Evolutionary conservation across 2,888 invertebrate species (phyloP).

Genomic region (Rhingia rostrata): DNA sequence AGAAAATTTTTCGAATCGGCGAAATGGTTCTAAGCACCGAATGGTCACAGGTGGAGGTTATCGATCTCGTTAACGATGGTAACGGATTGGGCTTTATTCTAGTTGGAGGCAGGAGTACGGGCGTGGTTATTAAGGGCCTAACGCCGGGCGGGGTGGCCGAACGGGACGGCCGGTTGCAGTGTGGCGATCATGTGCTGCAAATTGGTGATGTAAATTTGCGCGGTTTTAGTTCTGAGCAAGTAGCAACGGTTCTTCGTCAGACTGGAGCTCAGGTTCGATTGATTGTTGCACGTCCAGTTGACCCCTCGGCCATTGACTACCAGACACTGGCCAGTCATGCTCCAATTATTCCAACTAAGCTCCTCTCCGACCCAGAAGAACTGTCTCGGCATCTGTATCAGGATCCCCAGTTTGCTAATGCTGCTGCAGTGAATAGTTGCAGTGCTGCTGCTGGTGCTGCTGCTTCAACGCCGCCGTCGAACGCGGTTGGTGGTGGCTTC

Average conservation of each 20-base stretch:
- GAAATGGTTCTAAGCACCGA: constrained; percentile 96
- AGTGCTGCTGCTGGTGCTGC: constrained; percentile 55
- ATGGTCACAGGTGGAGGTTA: constrained; percentile 99
- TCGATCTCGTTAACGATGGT: constrained; percentile 98
- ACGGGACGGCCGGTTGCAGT: constrained; percentile 95
- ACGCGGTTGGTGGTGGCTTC: constrained; percentile 59
- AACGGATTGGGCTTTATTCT: constrained; percentile 99
- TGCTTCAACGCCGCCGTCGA: constrained; percentile 38
- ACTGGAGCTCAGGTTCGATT: constrained; percentile 88
- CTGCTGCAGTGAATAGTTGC: constrained; percentile 81
- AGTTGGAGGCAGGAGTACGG: constrained; percentile 98
- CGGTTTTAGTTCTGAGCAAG: constrained; percentile 98
- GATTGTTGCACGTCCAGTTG: constrained; percentile 96
- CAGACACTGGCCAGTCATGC: constrained; percentile 89
- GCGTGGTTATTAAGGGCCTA: constrained; percentile 99
- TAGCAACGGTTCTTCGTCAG: constrained; percentile 91
- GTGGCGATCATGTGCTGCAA: constrained; percentile 99
- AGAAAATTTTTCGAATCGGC: constrained; percentile 47
- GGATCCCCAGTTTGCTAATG: constrained; percentile 83
- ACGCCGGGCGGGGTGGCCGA: constrained; percentile 98
- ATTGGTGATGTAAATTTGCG: constrained; percentile 96
- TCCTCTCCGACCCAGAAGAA: constrained; percentile 95
- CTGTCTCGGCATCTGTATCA: constrained; percentile 93
- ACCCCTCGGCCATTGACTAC: constrained; percentile 91
- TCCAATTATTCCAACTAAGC: constrained; percentile 95